phyloP scores from a whole-genome alignment of 2,797 vertebrate species.

The Takifugu ocellatus region DNA sequence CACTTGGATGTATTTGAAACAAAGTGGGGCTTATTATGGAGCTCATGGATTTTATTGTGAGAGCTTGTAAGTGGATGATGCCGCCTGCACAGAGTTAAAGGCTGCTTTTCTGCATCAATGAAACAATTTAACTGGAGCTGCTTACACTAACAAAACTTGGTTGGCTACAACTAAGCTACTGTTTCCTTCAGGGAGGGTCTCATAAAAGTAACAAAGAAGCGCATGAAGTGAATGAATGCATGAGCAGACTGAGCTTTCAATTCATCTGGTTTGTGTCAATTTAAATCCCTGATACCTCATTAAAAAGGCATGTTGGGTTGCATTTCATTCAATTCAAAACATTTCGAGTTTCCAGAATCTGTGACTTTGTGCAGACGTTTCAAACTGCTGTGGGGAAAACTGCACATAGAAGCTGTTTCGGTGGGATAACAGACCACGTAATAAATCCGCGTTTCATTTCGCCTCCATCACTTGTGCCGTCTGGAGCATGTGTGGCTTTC shows the following conservation, averaged over 20 bases:
- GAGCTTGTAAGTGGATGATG: conserved; percentile 69
- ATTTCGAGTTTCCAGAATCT: conserved; percentile 24
- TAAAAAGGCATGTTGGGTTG: conserved; percentile 19
- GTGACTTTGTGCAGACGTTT: conserved; percentile 38
- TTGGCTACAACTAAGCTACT: conserved; percentile 35
- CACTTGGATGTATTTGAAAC: conserved; percentile 75
- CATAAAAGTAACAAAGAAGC: conserved; percentile 26
- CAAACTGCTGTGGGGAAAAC: too few relatives aligned
- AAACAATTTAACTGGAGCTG: conserved; percentile 70
- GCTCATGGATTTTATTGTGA: conserved; percentile 69
- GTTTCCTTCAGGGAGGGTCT: conserved; percentile 50
- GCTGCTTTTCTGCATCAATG: conserved; percentile 63
- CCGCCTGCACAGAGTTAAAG: conserved; percentile 71
- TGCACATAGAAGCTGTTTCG: conserved; percentile 7
- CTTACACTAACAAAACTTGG: conserved; percentile 44
- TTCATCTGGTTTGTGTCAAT: conserved; percentile 43
- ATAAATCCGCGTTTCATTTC: conserved; percentile 18
- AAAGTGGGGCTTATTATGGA: conserved; percentile 73
- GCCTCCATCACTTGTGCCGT: too few relatives aligned
- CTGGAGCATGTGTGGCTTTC: conserved; percentile 66
- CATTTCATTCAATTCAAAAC: too few relatives aligned
- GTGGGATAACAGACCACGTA: conserved; percentile 20
- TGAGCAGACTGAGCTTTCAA: conserved; percentile 48
- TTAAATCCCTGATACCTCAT: conserved; percentile 31
- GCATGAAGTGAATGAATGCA: conserved; percentile 20